Base-by-base conservation (phyloP, 2,888 invertebrate genomes). In the Trypoxylon attenuatum region DNA sequence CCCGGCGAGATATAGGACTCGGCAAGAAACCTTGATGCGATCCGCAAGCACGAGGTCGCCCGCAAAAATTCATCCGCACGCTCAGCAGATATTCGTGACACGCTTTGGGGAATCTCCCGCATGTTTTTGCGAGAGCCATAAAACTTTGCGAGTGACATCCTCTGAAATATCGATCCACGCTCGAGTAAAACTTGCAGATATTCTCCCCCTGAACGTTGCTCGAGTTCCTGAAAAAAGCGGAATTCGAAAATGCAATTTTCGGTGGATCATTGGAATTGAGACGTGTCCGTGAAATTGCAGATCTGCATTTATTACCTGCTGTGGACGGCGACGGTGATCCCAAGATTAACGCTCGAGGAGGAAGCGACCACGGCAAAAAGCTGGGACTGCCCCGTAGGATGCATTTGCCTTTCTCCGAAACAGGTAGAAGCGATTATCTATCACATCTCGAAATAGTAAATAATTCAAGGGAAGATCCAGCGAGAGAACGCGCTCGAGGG, bases 401-500 rank as follows among this genome's bases (percentile, higher is more conserved):
- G 95, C 89, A 94, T 95, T 87, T 95, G 95, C 87, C 90, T 95
- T 68, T 95, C 95, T 62, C 94, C 94, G 85, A 94, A 94, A 76
- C 94, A 95, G 93, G 95, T 95, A 90, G n/a, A n/a, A n/a, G 46
- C 5, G 1, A 2, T 19, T 25, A 27, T 10, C 33, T 10, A 13
- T 33, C 33, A 6, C 13, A 4, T 33, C 33, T 33, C 2, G n/a
- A 33, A 33, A 8, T 10, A 6, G 5, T 1, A 29, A 2, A 13
- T 5, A 25, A 29, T 13, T 3, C 29, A 10, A 10, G 29, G 10
- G n/a, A 3, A 5, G 5, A 3, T 33, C 33, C 33, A 10, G 3
- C 33, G 10, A 25, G 8, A 25, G 25, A 5, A 25, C 5, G 3
- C 2, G 27, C 6, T 2, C 1, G 27, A 27, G 27, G n/a, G n/a